Conservation (phyloP, 2,113 vertebrate genomes). For the Formicarius rufipectus region DNA sequence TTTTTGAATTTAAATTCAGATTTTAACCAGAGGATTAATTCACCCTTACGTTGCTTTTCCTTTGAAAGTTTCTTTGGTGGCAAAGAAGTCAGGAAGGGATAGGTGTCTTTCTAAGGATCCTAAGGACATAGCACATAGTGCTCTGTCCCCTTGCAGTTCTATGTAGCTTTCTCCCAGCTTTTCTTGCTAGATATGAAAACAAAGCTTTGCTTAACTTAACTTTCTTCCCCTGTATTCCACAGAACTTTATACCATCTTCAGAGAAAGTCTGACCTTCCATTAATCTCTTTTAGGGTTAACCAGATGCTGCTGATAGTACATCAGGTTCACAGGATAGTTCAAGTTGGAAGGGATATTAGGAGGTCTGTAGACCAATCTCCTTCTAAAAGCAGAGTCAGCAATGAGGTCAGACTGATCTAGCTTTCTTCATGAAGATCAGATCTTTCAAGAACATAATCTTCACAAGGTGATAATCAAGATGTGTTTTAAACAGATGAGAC, state of each 20-base stretch:
- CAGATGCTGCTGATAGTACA: neutral
- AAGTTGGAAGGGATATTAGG: neutral
- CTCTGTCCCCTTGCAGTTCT: neutral
- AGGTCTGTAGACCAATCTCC: neutral
- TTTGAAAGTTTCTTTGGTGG: neutral
- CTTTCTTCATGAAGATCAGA: neutral
- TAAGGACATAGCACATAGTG: neutral
- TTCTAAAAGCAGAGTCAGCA: neutral
- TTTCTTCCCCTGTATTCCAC: neutral
- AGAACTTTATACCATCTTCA: neutral
- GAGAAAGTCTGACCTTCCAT: neutral
- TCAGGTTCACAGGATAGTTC: neutral
- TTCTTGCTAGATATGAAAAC: neutral
- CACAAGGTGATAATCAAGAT: neutral
- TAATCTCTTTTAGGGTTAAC: neutral
- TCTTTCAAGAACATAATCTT: neutral
- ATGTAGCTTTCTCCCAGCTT: neutral
- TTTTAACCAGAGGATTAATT: neutral
- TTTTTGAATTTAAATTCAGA: neutral
- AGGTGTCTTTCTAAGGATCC: neutral
- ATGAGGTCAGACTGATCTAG: neutral
- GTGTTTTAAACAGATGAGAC: neutral
- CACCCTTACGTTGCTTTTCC: neutral
- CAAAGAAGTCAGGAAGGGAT: neutral
- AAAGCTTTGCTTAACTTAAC: neutral